Conservation (phyloP, 2,113 vertebrate species). For the Saccopteryx leptura region DNA sequence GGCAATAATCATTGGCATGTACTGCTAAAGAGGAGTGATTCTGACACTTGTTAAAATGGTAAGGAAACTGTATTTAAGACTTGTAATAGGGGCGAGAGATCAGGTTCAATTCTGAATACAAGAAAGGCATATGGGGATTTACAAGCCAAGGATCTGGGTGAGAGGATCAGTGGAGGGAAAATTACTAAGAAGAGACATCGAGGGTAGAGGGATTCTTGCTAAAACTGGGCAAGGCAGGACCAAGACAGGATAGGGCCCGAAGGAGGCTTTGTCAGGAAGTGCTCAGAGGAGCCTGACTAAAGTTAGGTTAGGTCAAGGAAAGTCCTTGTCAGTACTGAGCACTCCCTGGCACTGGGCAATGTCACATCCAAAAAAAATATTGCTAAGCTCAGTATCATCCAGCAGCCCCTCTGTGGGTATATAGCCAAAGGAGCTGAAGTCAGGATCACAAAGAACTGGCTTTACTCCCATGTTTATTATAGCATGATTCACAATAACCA, state of each 20-base stretch:
- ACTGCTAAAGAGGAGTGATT: background rate
- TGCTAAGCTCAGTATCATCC: background rate
- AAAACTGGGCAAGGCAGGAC: background rate
- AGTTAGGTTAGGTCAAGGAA: background rate
- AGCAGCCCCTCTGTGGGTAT: background rate
- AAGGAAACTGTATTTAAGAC: background rate
- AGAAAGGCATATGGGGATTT: background rate
- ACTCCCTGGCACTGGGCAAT: background rate
- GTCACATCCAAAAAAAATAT: background rate
- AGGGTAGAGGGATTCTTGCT: background rate
- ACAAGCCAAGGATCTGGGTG: background rate
- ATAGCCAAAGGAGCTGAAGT: background rate
- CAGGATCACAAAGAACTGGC: background rate
- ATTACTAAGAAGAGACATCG: background rate
- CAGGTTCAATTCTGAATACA: background rate
- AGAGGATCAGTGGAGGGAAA: background rate
- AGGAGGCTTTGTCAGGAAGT: background rate
- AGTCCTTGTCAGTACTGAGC: background rate
- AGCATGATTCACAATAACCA: background rate
- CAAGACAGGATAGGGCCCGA: background rate
- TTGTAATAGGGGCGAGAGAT: background rate
- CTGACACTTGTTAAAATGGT: background rate
- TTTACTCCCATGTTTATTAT: background rate
- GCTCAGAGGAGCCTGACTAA: background rate
- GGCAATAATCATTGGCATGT: background rate